A percentile compares a stretch with the other conserved stretches of the same genome.
These are phyloP conservation scores for Metallyticus violacea DNA, from an alignment of 2,888 invertebrate species.

Conservation along the genomic window DNA sequence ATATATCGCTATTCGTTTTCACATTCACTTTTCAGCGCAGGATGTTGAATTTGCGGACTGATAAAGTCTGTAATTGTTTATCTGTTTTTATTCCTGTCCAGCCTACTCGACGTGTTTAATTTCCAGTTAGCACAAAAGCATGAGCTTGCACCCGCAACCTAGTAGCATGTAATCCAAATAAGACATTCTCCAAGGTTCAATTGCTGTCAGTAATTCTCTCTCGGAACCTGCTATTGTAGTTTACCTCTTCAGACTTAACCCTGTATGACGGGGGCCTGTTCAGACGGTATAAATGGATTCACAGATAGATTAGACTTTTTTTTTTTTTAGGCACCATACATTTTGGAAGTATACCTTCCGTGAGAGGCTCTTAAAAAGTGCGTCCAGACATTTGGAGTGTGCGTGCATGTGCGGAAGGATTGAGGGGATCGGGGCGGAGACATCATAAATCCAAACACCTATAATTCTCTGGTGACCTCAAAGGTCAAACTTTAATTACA, in stretches of 20 bases:
- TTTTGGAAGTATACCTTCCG: no score
- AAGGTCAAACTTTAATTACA: slow-evolving; percentile 16
- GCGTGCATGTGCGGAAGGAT: background rate
- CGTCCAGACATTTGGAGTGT: background rate
- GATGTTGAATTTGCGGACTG: no score
- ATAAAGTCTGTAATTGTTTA: no score
- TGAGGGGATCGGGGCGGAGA: background rate
- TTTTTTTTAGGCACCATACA: background rate
- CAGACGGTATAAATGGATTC: no score
- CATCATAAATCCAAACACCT: slow-evolving; percentile 16
- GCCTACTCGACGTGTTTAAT: background rate
- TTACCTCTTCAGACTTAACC: no score
- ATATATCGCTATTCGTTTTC: no score
- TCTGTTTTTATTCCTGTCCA: no score
- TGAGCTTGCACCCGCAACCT: background rate
- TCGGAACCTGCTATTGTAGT: no score
- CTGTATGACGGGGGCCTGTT: no score
- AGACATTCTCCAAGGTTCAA: background rate
- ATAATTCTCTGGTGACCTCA: slow-evolving; percentile 10
- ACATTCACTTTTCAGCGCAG: no score
- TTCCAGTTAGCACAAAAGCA: background rate
- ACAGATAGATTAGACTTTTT: background rate
- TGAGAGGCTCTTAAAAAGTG: background rate
- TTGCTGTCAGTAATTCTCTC: background rate
- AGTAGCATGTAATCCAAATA: background rate